Conservation (phyloP, 2,888 invertebrate species). For the Stenotaenia linearis region DNA sequence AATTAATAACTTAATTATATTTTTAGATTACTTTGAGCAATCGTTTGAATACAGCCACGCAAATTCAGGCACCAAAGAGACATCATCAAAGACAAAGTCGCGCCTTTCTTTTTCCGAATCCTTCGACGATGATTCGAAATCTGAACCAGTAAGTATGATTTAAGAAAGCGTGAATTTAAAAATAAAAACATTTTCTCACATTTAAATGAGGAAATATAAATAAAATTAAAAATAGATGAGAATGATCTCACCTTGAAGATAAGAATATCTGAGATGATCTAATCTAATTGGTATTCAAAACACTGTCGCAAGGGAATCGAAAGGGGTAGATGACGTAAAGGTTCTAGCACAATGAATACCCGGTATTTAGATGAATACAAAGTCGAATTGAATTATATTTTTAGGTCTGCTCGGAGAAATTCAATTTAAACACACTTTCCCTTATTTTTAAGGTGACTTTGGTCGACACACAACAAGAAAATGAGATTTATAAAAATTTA, state of each 20-base stretch:
- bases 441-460: too few relatives aligned
- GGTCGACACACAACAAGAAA: too few relatives aligned
- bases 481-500: too few relatives aligned
- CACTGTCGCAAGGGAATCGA: background rate
- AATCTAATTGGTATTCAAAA: background rate
- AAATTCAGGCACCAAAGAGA: background rate
- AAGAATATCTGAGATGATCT: background rate
- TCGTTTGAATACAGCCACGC: background rate
- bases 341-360: too few relatives aligned
- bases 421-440: background rate
- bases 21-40: background rate
- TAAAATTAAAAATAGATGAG: background rate
- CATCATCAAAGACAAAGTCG: background rate
- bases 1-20: too few relatives aligned
- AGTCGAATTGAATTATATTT: background rate
- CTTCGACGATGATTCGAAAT: slow-evolving; percentile 26
- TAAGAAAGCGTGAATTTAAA: too few relatives aligned
- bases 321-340: too few relatives aligned
- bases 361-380: background rate
- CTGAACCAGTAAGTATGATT: slow-evolving; percentile 24
- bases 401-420: background rate
- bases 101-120: slow-evolving; percentile 2
- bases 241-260: background rate
- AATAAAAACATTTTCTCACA: too few relatives aligned
- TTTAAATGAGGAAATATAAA: too few relatives aligned